phyloP scores from a whole-genome alignment of 2,888 invertebrate genomes.

The Cephus spinipes region DNA sequence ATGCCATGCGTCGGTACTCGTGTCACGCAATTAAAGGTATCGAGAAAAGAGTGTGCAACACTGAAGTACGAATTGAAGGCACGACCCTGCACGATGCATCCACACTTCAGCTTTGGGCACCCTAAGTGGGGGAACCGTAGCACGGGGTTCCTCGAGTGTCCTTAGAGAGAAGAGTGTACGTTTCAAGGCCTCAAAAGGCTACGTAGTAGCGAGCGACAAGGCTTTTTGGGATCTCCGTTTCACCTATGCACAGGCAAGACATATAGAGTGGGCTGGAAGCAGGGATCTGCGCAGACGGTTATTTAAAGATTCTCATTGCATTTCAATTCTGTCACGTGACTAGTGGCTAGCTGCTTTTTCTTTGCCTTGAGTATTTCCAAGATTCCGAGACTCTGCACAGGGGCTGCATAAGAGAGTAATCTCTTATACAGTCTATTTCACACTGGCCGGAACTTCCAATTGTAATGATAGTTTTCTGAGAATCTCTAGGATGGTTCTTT shows the following conservation, averaged over 20 bases:
- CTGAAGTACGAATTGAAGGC: no score
- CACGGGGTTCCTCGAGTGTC: no score
- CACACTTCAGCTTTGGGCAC: no score
- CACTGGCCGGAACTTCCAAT: not conserved
- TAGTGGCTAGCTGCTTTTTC: slow-evolving; percentile 35
- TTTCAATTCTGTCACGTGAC: slow-evolving; percentile 38
- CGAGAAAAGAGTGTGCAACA: no score
- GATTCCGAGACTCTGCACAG: slow-evolving; percentile 6
- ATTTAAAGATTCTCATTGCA: slow-evolving; percentile 48
- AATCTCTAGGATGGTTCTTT: not conserved
- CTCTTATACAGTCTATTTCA: slow-evolving; percentile 13
- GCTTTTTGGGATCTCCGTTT: no score
- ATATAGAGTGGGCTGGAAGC: slow-evolving; percentile 23
- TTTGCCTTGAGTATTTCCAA: slow-evolving; percentile 29
- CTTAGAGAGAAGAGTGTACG: no score
- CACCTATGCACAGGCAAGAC: not conserved
- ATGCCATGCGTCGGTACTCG: no score
- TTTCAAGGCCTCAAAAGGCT: no score
- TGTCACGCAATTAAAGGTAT: no score
- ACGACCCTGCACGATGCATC: no score
- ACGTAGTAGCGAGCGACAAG: no score
- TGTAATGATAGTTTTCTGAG: not conserved
- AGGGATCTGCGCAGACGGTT: slow-evolving; percentile 35
- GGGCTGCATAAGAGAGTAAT: slow-evolving; percentile 31
- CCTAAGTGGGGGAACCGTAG: no score